phyloP scores from a whole-genome alignment of 2,797 vertebrate species.

The Aphelocoma californica region DNA sequence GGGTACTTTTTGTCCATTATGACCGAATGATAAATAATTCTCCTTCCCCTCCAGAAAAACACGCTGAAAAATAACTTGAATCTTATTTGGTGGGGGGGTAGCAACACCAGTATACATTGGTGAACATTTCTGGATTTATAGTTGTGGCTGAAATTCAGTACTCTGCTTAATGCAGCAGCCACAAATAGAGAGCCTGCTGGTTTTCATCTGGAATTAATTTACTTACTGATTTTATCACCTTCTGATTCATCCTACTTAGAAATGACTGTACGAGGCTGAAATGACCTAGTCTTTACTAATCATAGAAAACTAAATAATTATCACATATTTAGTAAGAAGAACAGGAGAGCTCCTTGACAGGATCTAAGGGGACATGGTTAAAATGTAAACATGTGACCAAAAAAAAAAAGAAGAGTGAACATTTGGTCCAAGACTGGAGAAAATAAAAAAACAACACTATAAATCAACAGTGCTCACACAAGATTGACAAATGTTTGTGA shows the following conservation, averaged over 20 bases:
- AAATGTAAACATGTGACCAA: neutral
- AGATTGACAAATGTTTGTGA: neutral
- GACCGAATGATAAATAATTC: neutral
- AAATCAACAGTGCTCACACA: neutral
- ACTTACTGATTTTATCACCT: neutral
- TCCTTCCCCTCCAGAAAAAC: neutral
- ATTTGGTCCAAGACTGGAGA: neutral
- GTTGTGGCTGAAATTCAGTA: neutral
- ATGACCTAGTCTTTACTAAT: neutral
- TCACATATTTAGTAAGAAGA: neutral
- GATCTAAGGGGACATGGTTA: neutral
- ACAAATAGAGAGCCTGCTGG: neutral
- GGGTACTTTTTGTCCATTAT: neutral
- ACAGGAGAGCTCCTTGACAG: neutral
- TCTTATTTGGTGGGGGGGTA: neutral
- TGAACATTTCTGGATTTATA: neutral
- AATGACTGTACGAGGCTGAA: neutral
- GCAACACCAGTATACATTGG: neutral
- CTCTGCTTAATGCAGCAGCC: neutral
- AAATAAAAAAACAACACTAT: neutral
- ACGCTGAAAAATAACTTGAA: neutral
- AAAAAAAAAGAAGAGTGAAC: neutral
- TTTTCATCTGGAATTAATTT: neutral
- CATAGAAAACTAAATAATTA: neutral
- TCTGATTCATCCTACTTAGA: neutral